Evolutionary conservation across 2,797 vertebrate species (phyloP), one percentile per base, ranked within the genome.

Genomic region (Leptoclinus maculatus): DNA sequence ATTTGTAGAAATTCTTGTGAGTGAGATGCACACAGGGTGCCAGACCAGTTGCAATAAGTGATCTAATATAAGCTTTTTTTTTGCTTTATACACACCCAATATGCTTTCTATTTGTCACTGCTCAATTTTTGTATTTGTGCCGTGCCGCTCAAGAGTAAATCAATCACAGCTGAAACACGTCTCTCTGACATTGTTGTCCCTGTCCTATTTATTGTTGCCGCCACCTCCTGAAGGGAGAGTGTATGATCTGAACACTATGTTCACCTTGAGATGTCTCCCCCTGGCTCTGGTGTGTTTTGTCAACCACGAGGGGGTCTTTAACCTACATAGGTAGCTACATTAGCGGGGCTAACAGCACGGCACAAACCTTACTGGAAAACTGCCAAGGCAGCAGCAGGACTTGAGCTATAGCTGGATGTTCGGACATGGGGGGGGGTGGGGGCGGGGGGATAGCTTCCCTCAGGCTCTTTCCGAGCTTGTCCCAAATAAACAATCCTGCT

Each of bases 261-360:
- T 93, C 90, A 94, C 93, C 91, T 94, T 94, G 92, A 92, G 87
- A 92, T 77, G 90, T 89, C 83, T 91, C 90, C 89, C 27, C 91
- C 83, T 64, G 89, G 84, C 90, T 83, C 88, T 32, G 70, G 83
- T 45, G 90, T 91, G 79, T 90, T 53, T 54, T 91, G 90, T 93
- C 34, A 49, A 90, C 91, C 91, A 87, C 90, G 32, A 84, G 92
- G 91, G 92, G 93, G 92, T 93, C 92, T 93, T 94, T 94, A 94
- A 94, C 94, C 94, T 94, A 94, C 93, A 94, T 93, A 87, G 94
- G 90, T 93, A 93, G 91, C 80, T 76, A 91, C 93, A 94, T 93
- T 92, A 93, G 92, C n/a, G 45, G 85, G 90, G 91, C 88, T 93
- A 93, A 93, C 89, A 87, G 90, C 89, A 73, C 16, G 71, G 78